Percentiles rank a stretch among this genome's conserved stretches.
phyloP scores from a whole-genome alignment of 2,888 invertebrate genomes.

The Strigamia transsilvanica region DNA sequence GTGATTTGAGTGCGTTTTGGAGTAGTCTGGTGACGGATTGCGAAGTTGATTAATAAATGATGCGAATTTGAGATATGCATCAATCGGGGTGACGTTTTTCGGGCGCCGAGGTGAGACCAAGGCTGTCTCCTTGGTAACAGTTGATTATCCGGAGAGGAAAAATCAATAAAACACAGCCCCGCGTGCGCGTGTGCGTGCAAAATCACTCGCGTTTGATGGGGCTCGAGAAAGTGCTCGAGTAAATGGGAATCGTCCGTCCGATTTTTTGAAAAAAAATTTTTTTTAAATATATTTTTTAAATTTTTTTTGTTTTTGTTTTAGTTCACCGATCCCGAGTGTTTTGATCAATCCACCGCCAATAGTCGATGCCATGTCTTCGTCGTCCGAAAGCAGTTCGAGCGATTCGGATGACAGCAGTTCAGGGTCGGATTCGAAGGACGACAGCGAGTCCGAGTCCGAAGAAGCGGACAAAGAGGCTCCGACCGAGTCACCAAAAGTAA shows the following conservation, averaged over 20 bases:
- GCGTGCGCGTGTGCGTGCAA: conserved; percentile 27
- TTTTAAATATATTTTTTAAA: conserved; percentile 4
- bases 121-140: conserved; percentile 1
- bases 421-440: conserved; percentile 55
- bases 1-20: not conserved
- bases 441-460: conserved; percentile 53
- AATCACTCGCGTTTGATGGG: not conserved
- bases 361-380: conserved; percentile 53
- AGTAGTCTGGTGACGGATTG: not conserved
- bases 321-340: conserved; percentile 51
- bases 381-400: conserved; percentile 55
- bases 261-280: conserved; percentile 32
- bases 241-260: not conserved
- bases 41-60: not conserved
- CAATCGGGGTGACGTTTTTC: conserved; percentile 12
- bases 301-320: conserved; percentile 19
- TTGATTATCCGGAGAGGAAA: conserved; percentile 18
- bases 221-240: not conserved
- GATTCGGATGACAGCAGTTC: conserved; percentile 55
- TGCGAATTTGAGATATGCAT: not conserved
- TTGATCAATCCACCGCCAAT: conserved; percentile 53
- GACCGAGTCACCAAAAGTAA: conserved; percentile 43
- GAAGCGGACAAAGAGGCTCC: conserved; percentile 35
- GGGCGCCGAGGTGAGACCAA: conserved; percentile 5
- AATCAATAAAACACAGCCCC: conserved; percentile 25